phyloP scores from a whole-genome alignment of 2,797 vertebrate genomes.

The Cirrhinus mrigala region DNA sequence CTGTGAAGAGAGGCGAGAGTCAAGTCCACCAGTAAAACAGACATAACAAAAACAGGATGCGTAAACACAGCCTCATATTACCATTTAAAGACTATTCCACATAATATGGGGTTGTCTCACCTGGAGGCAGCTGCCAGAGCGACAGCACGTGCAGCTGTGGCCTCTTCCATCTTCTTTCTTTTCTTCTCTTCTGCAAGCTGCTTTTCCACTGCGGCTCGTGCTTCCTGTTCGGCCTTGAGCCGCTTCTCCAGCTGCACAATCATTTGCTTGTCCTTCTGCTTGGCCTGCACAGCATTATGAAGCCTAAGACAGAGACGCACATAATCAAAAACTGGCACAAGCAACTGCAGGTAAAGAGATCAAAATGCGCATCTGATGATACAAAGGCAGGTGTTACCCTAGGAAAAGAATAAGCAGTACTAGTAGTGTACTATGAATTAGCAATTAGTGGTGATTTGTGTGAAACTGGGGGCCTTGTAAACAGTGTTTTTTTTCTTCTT shows the following conservation, averaged over 20 bases:
- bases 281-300: conserved; percentile 95
- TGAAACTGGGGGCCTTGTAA: neutral
- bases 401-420: neutral
- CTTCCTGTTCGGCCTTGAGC: conserved; percentile 95
- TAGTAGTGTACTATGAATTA: neutral
- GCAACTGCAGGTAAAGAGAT: neutral
- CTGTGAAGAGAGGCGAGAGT: conserved; percentile 70
- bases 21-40: neutral
- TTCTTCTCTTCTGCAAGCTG: conserved; percentile 97
- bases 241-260: conserved; percentile 97
- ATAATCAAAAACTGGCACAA: neutral
- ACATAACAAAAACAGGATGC: neutral
- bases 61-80: neutral
- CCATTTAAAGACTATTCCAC: neutral
- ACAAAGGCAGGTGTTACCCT: neutral
- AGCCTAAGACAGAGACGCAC: conserved; percentile 76
- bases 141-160: conserved; percentile 91
- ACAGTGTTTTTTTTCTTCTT: neutral
- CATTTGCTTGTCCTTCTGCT: conserved; percentile 97
- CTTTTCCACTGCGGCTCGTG: conserved; percentile 90
- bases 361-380: neutral
- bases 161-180: conserved; percentile 97
- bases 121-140: conserved; percentile 92
- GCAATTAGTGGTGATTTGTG: neutral
- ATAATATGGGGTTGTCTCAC: conserved; percentile 68